A percentile compares a stretch with the other conserved stretches of the same genome.
Conservation (phyloP, 2,113 vertebrate species). For the Rattus norvegicus region DNA sequence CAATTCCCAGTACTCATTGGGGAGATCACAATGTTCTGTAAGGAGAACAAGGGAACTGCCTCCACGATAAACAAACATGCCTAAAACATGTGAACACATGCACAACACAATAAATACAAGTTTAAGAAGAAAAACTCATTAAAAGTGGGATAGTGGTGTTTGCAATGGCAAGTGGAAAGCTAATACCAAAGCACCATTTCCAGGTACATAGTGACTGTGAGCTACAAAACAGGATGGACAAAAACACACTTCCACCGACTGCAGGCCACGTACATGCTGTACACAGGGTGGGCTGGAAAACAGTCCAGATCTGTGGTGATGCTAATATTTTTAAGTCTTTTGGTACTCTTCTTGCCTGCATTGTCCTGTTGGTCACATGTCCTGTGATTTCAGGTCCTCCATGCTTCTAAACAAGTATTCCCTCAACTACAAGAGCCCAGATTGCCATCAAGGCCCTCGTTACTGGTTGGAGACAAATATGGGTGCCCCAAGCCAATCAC, state of each 20-base stretch:
- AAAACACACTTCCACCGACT: neutral
- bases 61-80: no score
- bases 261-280: neutral
- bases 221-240: neutral
- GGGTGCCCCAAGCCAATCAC: neutral
- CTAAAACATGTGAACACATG: neutral
- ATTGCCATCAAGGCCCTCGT: no score
- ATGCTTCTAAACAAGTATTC: no score
- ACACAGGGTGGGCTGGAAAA: neutral
- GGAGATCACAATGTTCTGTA: neutral
- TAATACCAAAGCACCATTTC: neutral
- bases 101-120: neutral
- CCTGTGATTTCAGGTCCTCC: no score
- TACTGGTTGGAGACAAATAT: neutral
- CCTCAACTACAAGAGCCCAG: no score
- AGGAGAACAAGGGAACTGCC: no score
- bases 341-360: neutral
- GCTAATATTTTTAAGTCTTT: neutral
- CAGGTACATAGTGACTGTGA: no score
- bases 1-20: neutral
- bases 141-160: no score
- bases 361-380: neutral
- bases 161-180: neutral
- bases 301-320: neutral
- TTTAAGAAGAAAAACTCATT: neutral